phyloP scores from a whole-genome alignment of 2,888 invertebrate genomes.

The Philaethria dido region DNA sequence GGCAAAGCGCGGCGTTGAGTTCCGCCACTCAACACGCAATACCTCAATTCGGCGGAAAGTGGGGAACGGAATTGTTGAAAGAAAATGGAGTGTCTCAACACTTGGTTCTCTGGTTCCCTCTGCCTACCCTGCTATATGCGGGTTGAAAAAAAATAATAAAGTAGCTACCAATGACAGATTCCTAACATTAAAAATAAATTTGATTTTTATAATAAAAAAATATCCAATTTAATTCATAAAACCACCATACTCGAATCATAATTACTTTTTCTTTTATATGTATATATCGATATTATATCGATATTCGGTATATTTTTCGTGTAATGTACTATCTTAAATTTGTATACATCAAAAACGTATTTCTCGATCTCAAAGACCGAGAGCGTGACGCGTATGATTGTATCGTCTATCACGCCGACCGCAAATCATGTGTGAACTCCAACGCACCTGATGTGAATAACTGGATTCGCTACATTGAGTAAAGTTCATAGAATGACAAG shows the following conservation, averaged over 20 bases:
- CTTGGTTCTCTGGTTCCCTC: too few species aligned
- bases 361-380: conserved; percentile 6
- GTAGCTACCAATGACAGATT: too few species aligned
- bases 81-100: too few species aligned
- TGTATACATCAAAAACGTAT: conserved; percentile 9
- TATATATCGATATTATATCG: background rate
- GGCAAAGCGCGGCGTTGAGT: too few species aligned
- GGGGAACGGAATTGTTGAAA: too few species aligned
- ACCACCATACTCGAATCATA: background rate
- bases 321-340: background rate
- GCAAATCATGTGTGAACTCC: conserved; percentile 42
- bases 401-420: conserved; percentile 37
- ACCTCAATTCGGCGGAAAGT: too few species aligned
- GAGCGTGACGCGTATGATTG: conserved; percentile 31
- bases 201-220: too few species aligned
- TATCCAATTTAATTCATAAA: too few species aligned
- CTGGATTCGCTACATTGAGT: conserved; percentile 24
- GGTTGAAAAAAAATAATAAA: too few species aligned
- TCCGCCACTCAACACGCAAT: too few species aligned
- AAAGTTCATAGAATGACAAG: conserved; percentile 13
- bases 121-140: too few species aligned
- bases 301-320: background rate
- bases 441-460: conserved; percentile 38
- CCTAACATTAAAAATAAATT: too few species aligned
- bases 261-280: background rate